Percentiles rank a stretch among this genome's conserved stretches.
Conservation (phyloP, 1,140 invertebrate species). For the Hypsibius dujardini region DNA sequence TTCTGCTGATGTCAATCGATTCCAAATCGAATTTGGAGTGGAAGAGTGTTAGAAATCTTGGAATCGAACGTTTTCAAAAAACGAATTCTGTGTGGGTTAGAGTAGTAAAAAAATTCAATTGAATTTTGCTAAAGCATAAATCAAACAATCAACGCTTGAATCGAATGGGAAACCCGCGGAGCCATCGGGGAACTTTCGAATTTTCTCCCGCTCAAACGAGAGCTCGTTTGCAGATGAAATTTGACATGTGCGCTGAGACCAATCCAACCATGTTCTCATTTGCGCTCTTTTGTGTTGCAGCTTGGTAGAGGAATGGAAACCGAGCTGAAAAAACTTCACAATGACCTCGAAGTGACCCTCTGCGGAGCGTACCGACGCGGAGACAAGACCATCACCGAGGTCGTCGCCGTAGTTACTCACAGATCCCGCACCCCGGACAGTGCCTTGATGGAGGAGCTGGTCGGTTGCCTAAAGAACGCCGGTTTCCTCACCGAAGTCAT, state of each 20-base stretch:
- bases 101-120: too few species aligned
- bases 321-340: neutral
- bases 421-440: neutral
- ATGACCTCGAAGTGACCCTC: conserved; percentile 2
- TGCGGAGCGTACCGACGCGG: conserved; percentile 5
- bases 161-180: neutral
- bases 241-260: too few species aligned
- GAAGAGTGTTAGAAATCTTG: too few species aligned
- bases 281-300: neutral
- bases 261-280: neutral
- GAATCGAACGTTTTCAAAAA: too few species aligned
- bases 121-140: too few species aligned
- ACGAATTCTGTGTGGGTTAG: too few species aligned
- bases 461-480: neutral
- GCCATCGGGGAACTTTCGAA: neutral
- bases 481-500: neutral
- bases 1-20: too few species aligned
- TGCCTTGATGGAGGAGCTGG: neutral
- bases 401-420: conserved; percentile 9
- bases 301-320: neutral
- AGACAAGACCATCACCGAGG: neutral
- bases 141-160: neutral
- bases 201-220: neutral
- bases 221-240: neutral
- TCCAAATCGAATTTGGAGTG: too few species aligned